A percentile compares a stretch with the other conserved stretches of the same genome.
Conservation (phyloP, 2,113 vertebrate genomes). For the Ictidomys tridecemlineatus region DNA sequence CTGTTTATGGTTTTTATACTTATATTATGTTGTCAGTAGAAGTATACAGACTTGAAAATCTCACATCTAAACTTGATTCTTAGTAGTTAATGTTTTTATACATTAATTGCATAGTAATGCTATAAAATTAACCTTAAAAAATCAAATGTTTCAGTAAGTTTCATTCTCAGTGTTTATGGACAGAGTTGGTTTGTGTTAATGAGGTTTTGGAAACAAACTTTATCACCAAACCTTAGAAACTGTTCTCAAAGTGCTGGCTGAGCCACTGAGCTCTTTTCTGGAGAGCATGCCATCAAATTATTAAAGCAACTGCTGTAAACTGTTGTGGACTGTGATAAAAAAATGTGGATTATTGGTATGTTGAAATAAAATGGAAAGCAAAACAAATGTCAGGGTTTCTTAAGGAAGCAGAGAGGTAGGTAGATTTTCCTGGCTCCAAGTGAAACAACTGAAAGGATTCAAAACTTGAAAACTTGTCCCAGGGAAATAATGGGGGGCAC, state of each 20-base stretch:
- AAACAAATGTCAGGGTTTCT: slow-evolving; percentile 37
- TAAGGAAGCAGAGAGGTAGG: not conserved
- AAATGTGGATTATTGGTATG: not conserved
- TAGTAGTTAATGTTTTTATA: slow-evolving; percentile 60
- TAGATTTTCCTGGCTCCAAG: not conserved
- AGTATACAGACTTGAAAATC: slow-evolving; percentile 70
- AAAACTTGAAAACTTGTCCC: not conserved
- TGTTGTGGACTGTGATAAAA: not conserved
- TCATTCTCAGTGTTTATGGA: slow-evolving; percentile 9
- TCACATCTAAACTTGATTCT: slow-evolving; percentile 65
- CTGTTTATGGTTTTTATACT: slow-evolving; percentile 46
- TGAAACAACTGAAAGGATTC: not conserved
- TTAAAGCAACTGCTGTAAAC: slow-evolving; percentile 52
- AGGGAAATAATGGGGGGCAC: not conserved
- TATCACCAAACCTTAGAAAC: slow-evolving; percentile 15
- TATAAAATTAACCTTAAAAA: slow-evolving; percentile 52
- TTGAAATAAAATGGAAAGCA: slow-evolving; percentile 24
- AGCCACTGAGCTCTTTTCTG: not conserved
- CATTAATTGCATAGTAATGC: slow-evolving; percentile 45
- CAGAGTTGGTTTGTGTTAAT: not conserved
- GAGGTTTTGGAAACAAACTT: slow-evolving; percentile 56
- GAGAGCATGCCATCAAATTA: slow-evolving; percentile 43
- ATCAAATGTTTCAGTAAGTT: slow-evolving; percentile 58
- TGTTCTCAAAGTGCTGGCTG: slow-evolving; percentile 42
- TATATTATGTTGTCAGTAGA: slow-evolving; percentile 65